Base-by-base conservation (phyloP, 2,797 vertebrate genomes). In the Enteromius afrohamiltoni region DNA sequence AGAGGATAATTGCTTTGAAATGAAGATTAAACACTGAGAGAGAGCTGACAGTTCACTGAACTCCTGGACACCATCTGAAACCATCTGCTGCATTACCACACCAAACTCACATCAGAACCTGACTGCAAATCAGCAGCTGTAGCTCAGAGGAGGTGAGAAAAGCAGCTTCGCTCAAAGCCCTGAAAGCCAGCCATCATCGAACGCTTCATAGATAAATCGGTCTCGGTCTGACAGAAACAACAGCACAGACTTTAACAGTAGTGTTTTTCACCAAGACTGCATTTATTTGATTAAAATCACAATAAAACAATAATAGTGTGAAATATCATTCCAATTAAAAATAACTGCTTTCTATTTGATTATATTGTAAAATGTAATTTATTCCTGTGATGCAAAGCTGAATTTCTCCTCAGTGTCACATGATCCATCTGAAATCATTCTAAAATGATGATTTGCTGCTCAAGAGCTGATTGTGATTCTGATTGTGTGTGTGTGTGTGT, bases 21-120 rank as follows among this genome's bases (percentile, higher is more conserved):
- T 80, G n/a, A 80, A 69, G 31, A 51, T 37, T 40, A 42, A 69
- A 42, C 65, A 23, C 65, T 40, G 13, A 53, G 29, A 53, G 29
- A 53, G 47, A 74, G 29, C 3, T 53, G 47, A 74, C 47, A 53
- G 70, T 67, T 79, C n/a, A 13, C 77, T 79, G 62, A 79, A 51
- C 77, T 67, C 45, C 62, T 79, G 78, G 51, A 76, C 21, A n/a
- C 51, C 73, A 75, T 23, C 31, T 6, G 29, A 49, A n/a, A 29
- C 49, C 77, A 69, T 70, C 47, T 58, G 78, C 78, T 42, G 31
- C 13, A 2, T 26, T 23, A 69, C 29, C 14, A 13, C 13, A n/a
- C 64, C 23, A 49, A 70, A 69, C 31, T 19, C 34, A 1, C 29
- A 55, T 69, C 65, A 80, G 53, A 80, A 19, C 65, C 65, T 23